Conservation (phyloP, 1,140 invertebrate genomes). For the Nixonia krombeini region DNA sequence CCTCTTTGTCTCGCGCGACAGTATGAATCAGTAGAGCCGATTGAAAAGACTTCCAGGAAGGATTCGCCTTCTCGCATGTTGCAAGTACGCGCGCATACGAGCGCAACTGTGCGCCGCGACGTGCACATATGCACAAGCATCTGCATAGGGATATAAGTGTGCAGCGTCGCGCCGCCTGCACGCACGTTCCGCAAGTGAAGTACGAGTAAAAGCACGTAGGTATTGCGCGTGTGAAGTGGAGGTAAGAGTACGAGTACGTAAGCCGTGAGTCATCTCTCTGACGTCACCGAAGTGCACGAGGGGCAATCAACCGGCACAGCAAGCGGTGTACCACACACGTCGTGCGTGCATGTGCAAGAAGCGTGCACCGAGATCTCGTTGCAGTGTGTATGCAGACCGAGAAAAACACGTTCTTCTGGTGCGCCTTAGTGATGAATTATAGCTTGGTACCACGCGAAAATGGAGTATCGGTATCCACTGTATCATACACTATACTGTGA, state of each 20-base stretch:
- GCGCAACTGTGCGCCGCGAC: not conserved
- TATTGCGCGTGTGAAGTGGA: constrained; percentile 25
- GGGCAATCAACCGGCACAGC: constrained; percentile 39
- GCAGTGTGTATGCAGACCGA: not conserved
- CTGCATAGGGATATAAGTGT: not conserved
- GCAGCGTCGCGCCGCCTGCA: not conserved
- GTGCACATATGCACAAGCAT: constrained; percentile 1
- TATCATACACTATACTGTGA: too few species aligned
- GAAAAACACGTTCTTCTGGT: constrained; percentile 5
- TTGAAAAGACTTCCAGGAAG: constrained; percentile 27
- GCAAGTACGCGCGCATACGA: constrained; percentile 8
- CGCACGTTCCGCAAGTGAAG: not conserved
- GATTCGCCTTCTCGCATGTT: constrained; percentile 18
- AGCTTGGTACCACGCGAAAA: constrained; percentile 7
- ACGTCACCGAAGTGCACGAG: constrained; percentile 35
- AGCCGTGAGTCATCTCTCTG: constrained; percentile 34
- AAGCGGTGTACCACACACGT: constrained; percentile 28
- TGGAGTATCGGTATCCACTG: not conserved
- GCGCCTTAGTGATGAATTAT: constrained; percentile 6
- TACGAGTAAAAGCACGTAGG: constrained; percentile 16
- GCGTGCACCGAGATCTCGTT: not conserved
- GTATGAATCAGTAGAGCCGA: constrained; percentile 32
- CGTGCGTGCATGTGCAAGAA: constrained; percentile 20
- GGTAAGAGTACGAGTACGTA: constrained; percentile 28
- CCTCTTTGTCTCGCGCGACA: constrained; percentile 25